Evolutionary conservation across 2,888 invertebrate genomes (phyloP), one percentile per base, ranked within the genome.

Genomic region (Ypsolopha sequella): DNA sequence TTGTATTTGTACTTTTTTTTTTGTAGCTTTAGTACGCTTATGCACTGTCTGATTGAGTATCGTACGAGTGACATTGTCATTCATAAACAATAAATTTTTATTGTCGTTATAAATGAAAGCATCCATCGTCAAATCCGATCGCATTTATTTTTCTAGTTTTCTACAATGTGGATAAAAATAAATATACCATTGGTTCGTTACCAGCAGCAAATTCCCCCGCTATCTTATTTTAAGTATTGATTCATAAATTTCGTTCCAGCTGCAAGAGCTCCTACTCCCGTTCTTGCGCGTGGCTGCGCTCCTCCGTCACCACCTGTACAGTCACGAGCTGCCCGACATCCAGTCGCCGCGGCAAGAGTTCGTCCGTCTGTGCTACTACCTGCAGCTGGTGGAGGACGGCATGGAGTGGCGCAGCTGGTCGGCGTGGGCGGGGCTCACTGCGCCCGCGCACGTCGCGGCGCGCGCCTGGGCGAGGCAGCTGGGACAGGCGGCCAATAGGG

Each of bases 201-300:
- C 24, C 24, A 24, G 24, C 24, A 24, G 4, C 24, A 24, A 24
- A 24, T 24, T 4, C 24, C 24, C 2, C 24, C 24, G 24, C 24
- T 24, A 24, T 4, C 24, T 24, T 24, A 24, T 4, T 24, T 24
- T 24, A 24, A n/a, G n/a, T n/a, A n/a, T n/a, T n/a, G n/a, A n/a
- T n/a, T n/a, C n/a, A n/a, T n/a, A 24, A 24, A 24, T 24, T 24
- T 24, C 2, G 2, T 24, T 24, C 7, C 78, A 93, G 88, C 87
- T 97, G 52, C 93, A 95, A 76, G 90, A 91, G 57, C 80, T 95
- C 54, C 93, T 95, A 65, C 80, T 97, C 55, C 96, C 96, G 13
- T 97, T 94, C 77, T 79, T 97, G 57, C 90, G 97, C 46, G 89
- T 96, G 49, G 93, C 96, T 2, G 91, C 96, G 0, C 80, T 98